Percentiles rank a stretch among this genome's conserved stretches.
phyloP scores from a whole-genome alignment of 1,140 invertebrate species.

The Zophobas morio region DNA sequence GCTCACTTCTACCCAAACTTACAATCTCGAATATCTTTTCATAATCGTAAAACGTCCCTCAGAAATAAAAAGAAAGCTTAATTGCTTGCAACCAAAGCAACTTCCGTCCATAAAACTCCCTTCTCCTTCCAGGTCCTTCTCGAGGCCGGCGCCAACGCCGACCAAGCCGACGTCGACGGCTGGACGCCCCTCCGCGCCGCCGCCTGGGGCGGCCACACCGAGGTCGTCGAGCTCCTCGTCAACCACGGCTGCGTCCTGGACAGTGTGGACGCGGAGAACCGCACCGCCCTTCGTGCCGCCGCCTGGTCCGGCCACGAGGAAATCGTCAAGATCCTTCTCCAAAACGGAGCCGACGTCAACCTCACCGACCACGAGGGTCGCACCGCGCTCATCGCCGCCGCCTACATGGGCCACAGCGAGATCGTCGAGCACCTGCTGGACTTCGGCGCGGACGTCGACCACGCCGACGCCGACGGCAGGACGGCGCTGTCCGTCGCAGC shows the following conservation, averaged over 20 bases:
- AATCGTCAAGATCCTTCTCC: slow-evolving; percentile 83
- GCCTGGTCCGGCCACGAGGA: slow-evolving; percentile 90
- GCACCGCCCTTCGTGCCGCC: slow-evolving; percentile 81
- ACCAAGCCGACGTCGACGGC: slow-evolving; percentile 90
- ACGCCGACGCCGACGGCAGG: slow-evolving; percentile 91
- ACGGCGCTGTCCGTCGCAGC: slow-evolving; percentile 94
- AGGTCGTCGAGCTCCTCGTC: slow-evolving; percentile 70
- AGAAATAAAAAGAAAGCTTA: not conserved
- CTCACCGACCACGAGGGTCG: slow-evolving; percentile 79
- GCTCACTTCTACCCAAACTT: no score
- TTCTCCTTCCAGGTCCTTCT: slow-evolving; percentile 71
- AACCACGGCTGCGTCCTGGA: slow-evolving; percentile 82
- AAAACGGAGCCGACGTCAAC: slow-evolving; percentile 79
- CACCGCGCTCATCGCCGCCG: slow-evolving; percentile 91
- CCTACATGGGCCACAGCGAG: slow-evolving; percentile 93
- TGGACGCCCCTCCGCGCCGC: slow-evolving; percentile 91
- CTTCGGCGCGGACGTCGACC: slow-evolving; percentile 88
- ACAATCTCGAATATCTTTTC: no score
- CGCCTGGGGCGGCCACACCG: slow-evolving; percentile 94
- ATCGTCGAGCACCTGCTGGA: slow-evolving; percentile 90
- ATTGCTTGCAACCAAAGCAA: not conserved
- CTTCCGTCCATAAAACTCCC: no score
- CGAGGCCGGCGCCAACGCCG: slow-evolving; percentile 82
- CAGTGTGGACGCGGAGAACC: slow-evolving; percentile 81
- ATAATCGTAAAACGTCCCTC: not conserved